Evolutionary conservation across 2,888 invertebrate species (phyloP), one percentile per base, ranked within the genome.

Genomic region (Caenorhabditis auriculariae): DNA sequence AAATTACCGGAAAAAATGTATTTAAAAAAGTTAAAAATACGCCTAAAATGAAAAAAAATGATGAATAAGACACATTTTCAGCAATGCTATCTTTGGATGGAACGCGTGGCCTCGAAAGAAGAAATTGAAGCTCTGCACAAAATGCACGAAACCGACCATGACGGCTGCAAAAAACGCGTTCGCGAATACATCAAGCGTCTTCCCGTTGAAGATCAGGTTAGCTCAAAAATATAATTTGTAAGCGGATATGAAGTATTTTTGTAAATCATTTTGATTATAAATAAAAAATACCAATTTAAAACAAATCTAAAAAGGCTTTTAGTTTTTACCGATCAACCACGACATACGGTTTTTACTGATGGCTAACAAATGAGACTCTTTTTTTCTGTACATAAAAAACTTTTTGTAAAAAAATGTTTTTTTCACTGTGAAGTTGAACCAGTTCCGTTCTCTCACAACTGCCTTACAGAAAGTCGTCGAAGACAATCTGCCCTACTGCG

Each of bases 61-160:
- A n/a, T n/a, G n/a, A n/a, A n/a, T n/a, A n/a, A n/a, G n/a, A 41
- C 32, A 2, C 15, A 27, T 15, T 23, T 55, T 19, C 64, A 69
- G 50, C 35, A 57, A 39, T 75, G 75, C 54, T 74, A 74, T 57
- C 54, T 54, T 12, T 75, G 75, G 75, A 55, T 77, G 54, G 69
- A 72, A 29, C 60, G 67, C 7, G 72, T 67, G 5, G 68, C 74
- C 3, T 67, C 53, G 15, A 63, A 74, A 47, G 71, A 65, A 27
- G 77, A 78, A 54, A 63, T 71, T 17, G 68, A 63, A 17, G 66
- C 57, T 7, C 61, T 73, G 17, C 69, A 73, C 58, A 65, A 68
- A 46, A 37, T 73, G 50, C 72, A 73, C 50, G 64, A 70, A 28
- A 59, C 63, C 19, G 69, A 73, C 42, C 72, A 73, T 43, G 61